phyloP scores from a whole-genome alignment of 1,140 invertebrate genomes.

The Solenopsis fugax region DNA sequence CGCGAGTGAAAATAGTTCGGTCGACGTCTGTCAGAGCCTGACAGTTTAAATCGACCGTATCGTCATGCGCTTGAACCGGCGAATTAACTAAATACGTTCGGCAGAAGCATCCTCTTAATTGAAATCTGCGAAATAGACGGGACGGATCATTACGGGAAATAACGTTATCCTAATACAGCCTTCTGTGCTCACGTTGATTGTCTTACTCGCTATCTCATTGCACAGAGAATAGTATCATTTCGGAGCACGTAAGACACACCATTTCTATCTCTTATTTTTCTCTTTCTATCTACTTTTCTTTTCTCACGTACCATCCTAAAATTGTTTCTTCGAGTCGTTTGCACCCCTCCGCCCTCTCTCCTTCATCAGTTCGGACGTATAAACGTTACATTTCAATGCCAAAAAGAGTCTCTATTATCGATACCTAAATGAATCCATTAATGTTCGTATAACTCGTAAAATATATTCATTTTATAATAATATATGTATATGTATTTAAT shows the following conservation, averaged over 20 bases:
- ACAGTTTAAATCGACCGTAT: constrained; percentile 28
- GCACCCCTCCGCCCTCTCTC: neutral
- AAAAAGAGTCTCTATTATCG: neutral
- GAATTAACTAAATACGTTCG: constrained; percentile 47
- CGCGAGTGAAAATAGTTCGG: neutral
- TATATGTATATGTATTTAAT: neutral
- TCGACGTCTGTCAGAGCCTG: neutral
- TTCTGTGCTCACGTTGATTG: constrained; percentile 37
- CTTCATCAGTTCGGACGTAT: neutral
- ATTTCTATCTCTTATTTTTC: neutral
- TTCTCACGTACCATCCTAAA: neutral
- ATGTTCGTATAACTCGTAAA: neutral
- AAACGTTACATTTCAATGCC: neutral
- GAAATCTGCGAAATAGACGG: constrained; percentile 44
- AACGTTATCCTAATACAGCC: constrained; percentile 16
- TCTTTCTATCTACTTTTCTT: neutral
- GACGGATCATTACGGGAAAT: constrained; percentile 27
- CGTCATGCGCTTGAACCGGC: neutral
- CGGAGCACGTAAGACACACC: neutral
- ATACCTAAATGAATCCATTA: neutral
- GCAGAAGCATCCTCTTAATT: constrained; percentile 24
- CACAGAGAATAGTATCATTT: constrained; percentile 19
- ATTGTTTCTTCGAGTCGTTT: neutral
- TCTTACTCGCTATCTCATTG: constrained; percentile 13
- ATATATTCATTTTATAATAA: neutral